Conservation (phyloP, 2,888 invertebrate genomes). For the Megamerina dolium region DNA sequence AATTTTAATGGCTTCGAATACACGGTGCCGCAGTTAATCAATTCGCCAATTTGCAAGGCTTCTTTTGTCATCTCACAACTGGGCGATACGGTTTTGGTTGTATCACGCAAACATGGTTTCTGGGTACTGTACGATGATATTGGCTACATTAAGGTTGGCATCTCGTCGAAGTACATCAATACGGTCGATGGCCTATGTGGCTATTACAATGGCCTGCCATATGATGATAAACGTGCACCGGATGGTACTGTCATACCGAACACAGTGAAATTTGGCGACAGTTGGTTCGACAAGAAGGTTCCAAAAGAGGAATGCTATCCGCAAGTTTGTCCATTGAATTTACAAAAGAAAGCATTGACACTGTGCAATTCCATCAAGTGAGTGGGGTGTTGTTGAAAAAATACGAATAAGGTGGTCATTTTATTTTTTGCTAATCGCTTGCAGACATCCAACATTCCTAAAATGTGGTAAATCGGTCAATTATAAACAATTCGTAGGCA, state of each 20-base stretch:
- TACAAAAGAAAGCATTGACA: conserved; percentile 60
- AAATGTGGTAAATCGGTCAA: conserved; percentile 60
- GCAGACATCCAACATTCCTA: conserved; percentile 59
- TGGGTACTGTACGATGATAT: conserved; percentile 66
- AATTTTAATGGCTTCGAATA: conserved; percentile 62
- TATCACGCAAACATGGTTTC: conserved; percentile 66
- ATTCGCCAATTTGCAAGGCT: conserved; percentile 42
- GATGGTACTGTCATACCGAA: conserved; percentile 58
- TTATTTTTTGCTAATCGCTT: conserved; percentile 6
- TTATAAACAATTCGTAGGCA: conserved; percentile 63
- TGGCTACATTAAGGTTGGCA: conserved; percentile 66
- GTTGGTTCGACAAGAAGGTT: conserved; percentile 59
- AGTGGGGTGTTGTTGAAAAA: conserved; percentile 32
- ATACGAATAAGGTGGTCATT: conserved; percentile 1
- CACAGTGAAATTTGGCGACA: conserved; percentile 67
- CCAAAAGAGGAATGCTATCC: conserved; percentile 54
- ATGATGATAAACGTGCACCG: conserved; percentile 68
- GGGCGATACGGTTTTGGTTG: conserved; percentile 64
- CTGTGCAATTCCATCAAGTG: conserved; percentile 65
- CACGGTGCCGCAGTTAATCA: conserved; percentile 42
- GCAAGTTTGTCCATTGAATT: conserved; percentile 56
- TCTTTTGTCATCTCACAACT: conserved; percentile 63
- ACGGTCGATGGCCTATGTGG: conserved; percentile 77
- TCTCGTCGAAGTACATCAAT: conserved; percentile 57
- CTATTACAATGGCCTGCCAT: conserved; percentile 59